Evolutionary conservation across 2,888 invertebrate species (phyloP).

Genomic region (Hypolimnas misippus): DNA sequence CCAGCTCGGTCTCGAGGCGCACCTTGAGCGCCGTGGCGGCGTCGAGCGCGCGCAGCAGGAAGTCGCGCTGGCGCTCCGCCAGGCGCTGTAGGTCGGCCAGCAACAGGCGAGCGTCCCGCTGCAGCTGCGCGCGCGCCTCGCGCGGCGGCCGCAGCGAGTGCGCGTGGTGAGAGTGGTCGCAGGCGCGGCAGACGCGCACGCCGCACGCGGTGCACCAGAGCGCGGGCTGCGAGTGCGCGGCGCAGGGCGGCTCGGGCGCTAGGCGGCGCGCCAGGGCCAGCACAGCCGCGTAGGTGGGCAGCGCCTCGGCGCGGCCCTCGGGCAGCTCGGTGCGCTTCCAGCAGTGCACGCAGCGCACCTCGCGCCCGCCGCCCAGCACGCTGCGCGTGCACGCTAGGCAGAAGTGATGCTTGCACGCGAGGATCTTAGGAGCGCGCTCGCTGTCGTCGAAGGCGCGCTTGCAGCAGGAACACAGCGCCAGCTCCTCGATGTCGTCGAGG

Average conservation of each 20-base stretch:
- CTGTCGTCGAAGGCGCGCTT: conserved; percentile 89
- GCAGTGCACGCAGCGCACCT: conserved; percentile 88
- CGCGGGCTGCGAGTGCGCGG: conserved; percentile 87
- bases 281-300: conserved; percentile 88
- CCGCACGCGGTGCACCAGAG: conserved; percentile 89
- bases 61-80: conserved; percentile 87
- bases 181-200: conserved; percentile 78
- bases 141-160: conserved; percentile 85
- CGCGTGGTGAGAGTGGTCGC: conserved; percentile 86
- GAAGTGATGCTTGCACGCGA: conserved; percentile 91
- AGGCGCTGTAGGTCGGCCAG: conserved; percentile 87
- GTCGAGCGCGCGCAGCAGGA: conserved; percentile 89
- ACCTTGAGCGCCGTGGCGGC: conserved; percentile 89
- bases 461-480: conserved; percentile 90
- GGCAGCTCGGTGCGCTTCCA: conserved; percentile 89
- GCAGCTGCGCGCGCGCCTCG: conserved; percentile 85
- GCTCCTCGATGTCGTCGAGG: conserved; percentile 88
- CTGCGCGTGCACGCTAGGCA: conserved; percentile 89
- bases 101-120: conserved; percentile 58
- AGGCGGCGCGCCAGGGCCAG: conserved; percentile 83
- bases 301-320: conserved; percentile 86
- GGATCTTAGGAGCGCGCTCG: conserved; percentile 88
- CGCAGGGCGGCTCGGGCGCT: conserved; percentile 39
- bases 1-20: conserved; percentile 89
- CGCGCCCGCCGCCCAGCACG: conserved; percentile 86